These are phyloP conservation scores for Vipera latastei DNA, from an alignment of 2,797 vertebrate genomes.

Conservation along the genomic window DNA sequence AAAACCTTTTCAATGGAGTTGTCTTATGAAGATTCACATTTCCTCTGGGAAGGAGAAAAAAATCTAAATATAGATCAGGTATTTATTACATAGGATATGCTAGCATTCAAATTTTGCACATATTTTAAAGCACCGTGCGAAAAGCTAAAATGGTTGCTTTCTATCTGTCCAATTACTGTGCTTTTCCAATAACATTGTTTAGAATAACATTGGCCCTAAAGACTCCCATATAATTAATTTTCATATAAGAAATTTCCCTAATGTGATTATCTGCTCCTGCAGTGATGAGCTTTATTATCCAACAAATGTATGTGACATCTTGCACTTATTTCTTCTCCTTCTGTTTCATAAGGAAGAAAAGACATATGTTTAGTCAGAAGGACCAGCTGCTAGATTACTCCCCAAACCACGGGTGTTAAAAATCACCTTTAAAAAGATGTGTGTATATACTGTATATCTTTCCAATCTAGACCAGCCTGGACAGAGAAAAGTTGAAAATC, in stretches of 20 bases:
- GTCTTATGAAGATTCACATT: neutral
- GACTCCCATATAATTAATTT: slow-evolving; percentile 34
- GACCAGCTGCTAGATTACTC: neutral
- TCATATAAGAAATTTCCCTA: slow-evolving; percentile 32
- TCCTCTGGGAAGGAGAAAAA: neutral
- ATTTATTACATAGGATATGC: neutral
- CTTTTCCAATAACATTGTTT: slow-evolving; percentile 27
- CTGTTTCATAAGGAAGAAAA: slow-evolving; percentile 18
- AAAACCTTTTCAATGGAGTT: neutral
- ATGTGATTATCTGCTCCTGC: slow-evolving; percentile 33
- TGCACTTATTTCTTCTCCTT: neutral
- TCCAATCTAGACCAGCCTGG: neutral
- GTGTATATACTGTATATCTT: neutral
- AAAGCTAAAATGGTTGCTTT: slow-evolving; percentile 4
- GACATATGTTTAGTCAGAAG: slow-evolving; percentile 4
- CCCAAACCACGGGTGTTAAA: slow-evolving; percentile 6
- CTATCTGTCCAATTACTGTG: neutral
- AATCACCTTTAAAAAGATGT: neutral
- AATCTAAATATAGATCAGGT: neutral
- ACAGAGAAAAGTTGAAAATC: neutral
- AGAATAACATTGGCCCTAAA: slow-evolving; percentile 32
- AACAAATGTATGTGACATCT: slow-evolving; percentile 16
- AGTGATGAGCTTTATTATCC: slow-evolving; percentile 26
- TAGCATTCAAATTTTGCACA: neutral
- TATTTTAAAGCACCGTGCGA: neutral